These are phyloP conservation scores for Gymnorhina tibicen DNA, from an alignment of 2,113 vertebrate genomes.

Conservation along the genomic window DNA sequence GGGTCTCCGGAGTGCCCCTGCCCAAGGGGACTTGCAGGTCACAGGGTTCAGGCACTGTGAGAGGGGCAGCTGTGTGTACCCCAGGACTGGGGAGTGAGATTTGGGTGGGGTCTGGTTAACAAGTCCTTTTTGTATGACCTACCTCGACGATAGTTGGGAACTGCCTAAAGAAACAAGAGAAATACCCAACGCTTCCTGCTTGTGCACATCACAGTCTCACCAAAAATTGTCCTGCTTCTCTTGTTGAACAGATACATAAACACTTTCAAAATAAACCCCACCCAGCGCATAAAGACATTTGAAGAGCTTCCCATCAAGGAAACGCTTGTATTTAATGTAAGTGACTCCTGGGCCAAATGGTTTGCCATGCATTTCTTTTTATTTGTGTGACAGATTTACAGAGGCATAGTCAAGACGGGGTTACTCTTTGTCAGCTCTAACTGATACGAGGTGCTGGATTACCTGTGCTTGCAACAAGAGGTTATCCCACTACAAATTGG, in stretches of 20 bases:
- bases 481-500: neutral
- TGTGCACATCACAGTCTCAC: neutral
- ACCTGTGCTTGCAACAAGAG: neutral
- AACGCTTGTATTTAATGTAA: slow-evolving; percentile 67
- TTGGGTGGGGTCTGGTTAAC: neutral
- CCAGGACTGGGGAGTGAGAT: neutral
- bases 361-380: neutral
- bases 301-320: slow-evolving; percentile 70
- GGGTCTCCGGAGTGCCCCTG: neutral
- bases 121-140: neutral
- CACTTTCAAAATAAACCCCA: slow-evolving; percentile 66
- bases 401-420: neutral
- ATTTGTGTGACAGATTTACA: neutral
- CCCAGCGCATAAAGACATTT: slow-evolving; percentile 70
- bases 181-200: neutral
- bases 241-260: slow-evolving; percentile 71
- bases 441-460: neutral
- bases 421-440: neutral
- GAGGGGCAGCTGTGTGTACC: neutral
- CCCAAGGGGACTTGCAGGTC: neutral
- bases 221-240: neutral
- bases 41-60: neutral
- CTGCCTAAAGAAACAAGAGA: neutral
- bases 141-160: rapidly evolving
- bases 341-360: slow-evolving; percentile 8